Evolutionary conservation across 1,140 invertebrate species (phyloP), one percentile per base, ranked within the genome.

Genomic region (Neomicropteryx cornuta): DNA sequence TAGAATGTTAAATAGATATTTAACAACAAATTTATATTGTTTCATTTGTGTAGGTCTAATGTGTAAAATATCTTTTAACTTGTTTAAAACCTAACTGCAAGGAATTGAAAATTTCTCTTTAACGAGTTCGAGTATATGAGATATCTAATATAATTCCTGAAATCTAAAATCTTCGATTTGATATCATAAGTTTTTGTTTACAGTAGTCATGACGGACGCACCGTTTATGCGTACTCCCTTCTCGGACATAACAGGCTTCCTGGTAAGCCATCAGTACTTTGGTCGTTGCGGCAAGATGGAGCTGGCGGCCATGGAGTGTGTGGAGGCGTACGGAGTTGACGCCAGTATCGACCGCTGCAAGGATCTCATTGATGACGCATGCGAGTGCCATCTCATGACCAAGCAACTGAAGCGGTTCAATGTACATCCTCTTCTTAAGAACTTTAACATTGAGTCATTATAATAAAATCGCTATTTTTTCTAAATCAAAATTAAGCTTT

Each of bases 291-390:
- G 67, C 21, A 63, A 73, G 37, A 66, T 81, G 41, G 82, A 86
- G 56, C 60, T 79, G 52, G 62, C 70, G 13, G 68, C 73, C 36
- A 73, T 81, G 52, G 75, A 85, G 38, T 86, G 83, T 52, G 44
- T 82, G 5, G 81, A 85, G 53, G 81, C 80, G 2, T 86, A 86
- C 48, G 83, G 82, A 4, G 42, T 73, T 8, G 67, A 74, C 10
- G 60, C 62, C 22, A 75, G 70, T 0, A 44, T 62, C 31, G 44
- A 51, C 8, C 71, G 77, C 45, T 86, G 83, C 49, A 35, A 57
- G 4, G 49, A 67, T 35, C 56, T 78, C 3, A 66, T 81, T 14
- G 62, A 65, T 0, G 81, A 86, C 53, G 76, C 77, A 37, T 53
- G 65, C 41, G 83, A 86, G 58, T 87, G 83, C 47, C 48, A 71